Conservation (phyloP, 2,888 invertebrate genomes). For the Eubasilissa splendida region DNA sequence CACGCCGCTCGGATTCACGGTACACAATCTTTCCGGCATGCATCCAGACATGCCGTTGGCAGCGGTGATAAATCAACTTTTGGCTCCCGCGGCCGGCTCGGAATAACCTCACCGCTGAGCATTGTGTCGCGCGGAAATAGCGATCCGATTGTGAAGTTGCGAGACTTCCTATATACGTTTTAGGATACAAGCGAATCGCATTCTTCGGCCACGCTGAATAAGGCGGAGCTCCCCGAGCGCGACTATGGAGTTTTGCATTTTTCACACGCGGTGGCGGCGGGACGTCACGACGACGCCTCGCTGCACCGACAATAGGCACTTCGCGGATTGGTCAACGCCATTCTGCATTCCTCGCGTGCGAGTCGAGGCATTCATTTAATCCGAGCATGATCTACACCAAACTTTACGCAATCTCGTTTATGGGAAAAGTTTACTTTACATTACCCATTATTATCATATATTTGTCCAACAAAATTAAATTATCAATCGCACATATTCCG, state of each 20-base stretch:
- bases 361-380: no score
- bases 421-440: no score
- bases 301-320: constrained; percentile 10
- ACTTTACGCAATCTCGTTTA: no score
- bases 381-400: no score
- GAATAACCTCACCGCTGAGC: constrained; percentile 19
- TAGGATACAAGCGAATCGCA: constrained; percentile 15
- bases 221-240: not conserved
- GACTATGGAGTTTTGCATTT: not conserved
- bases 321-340: constrained; percentile 29
- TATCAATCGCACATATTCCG: no score
- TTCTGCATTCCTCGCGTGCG: constrained; percentile 24
- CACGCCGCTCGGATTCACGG: constrained; percentile 20
- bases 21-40: constrained; percentile 32
- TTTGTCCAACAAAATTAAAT: no score
- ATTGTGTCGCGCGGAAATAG: constrained; percentile 37
- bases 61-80: constrained; percentile 38
- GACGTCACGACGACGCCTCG: constrained; percentile 6
- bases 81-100: constrained; percentile 23
- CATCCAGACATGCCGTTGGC: not conserved
- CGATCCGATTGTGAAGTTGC: not conserved
- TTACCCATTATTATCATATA: no score
- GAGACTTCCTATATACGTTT: constrained; percentile 25
- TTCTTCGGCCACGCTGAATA: constrained; percentile 7
- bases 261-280: not conserved